Base-by-base conservation (phyloP, 2,797 vertebrate genomes). In the Enteromius argenteus region DNA sequence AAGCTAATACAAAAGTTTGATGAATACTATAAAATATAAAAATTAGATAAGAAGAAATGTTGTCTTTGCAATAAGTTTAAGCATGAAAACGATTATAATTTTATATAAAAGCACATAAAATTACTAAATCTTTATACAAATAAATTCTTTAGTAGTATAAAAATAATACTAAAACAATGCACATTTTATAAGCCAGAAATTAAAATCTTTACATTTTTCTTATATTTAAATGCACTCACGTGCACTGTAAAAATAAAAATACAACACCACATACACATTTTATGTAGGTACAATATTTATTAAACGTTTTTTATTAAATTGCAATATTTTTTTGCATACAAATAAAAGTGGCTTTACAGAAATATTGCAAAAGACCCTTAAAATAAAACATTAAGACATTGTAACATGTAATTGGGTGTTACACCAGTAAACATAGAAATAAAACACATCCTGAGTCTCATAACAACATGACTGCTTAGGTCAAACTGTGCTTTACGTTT, bases 311-410 rank as follows among this genome's bases (percentile, higher is more conserved):
- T 11, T 7, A 44, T 62, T 46, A 3, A 3, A 23, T 11, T 64
- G 39, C 69, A 74, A 74, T 66, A 51, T 13, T 30, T 27, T 30
- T 66, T 62, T 17, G 2, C 3, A 79, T 15, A 64, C 3, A 69
- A 39, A 37, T 62, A 81, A 46, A 81, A 71, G 37, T 27, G 15
- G 64, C 23, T 76, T 85, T 2, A 56, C 17, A 11, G 13, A 75
- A 51, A 81, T 69, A 69, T 69, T 81, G 39, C 66, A 84, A 79
- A 46, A 62, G 27, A 80, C 19, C 21, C 21, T 68, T 14, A 19
- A 49, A 73, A 30, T 35, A 42, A 69, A 81, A 85, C 30, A 77
- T 62, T 39, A 37, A 56, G 35, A 85, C 49, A 42, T 56, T 13
- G 11, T 21, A 42, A 80, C 14, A 23, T 46, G 30, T 42, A 21